Conservation (phyloP, 1,140 invertebrate species). For the Zaprionus kolodkinae region DNA sequence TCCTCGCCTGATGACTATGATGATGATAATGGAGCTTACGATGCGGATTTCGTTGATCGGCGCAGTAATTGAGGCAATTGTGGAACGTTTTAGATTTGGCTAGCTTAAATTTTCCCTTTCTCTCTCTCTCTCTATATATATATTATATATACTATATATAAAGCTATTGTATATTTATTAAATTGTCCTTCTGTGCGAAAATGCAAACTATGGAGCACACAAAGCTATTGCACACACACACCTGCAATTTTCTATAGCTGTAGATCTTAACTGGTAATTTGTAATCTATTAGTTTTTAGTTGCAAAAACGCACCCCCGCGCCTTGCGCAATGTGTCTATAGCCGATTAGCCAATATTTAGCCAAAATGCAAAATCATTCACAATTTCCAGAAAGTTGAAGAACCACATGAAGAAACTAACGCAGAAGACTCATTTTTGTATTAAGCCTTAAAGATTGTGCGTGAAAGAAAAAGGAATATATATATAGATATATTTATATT, state of each 20-base stretch:
- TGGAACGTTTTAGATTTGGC: conserved; percentile 24
- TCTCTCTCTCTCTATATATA: conserved; percentile 13
- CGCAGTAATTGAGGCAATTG: conserved; percentile 44
- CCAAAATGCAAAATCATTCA: conserved; percentile 35
- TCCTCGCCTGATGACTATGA: conserved; percentile 37
- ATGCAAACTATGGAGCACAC: background rate
- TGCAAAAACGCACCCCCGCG: conserved; percentile 23
- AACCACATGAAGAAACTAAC: conserved; percentile 22
- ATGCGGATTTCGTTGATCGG: conserved; percentile 36
- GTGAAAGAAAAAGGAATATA: conserved; percentile 33
- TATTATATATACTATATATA: conserved; percentile 16
- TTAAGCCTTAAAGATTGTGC: conserved; percentile 54
- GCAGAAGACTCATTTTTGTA: conserved; percentile 61
- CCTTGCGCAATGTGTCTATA: conserved; percentile 12
- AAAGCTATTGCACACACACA: background rate
- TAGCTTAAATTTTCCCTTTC: conserved; percentile 32
- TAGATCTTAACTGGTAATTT: conserved; percentile 44
- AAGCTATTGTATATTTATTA: conserved; percentile 67
- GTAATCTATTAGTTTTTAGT: conserved; percentile 40
- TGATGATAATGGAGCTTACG: conserved; percentile 44
- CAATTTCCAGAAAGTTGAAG: conserved; percentile 6
- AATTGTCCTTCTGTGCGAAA: conserved; percentile 56
- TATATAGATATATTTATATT: conserved; percentile 59
- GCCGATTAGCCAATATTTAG: conserved; percentile 33
- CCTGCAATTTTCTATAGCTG: conserved; percentile 41